A percentile compares a stretch with the other conserved stretches of the same genome.
Conservation (phyloP, 2,888 invertebrate species). For the Eulithis prunata region DNA sequence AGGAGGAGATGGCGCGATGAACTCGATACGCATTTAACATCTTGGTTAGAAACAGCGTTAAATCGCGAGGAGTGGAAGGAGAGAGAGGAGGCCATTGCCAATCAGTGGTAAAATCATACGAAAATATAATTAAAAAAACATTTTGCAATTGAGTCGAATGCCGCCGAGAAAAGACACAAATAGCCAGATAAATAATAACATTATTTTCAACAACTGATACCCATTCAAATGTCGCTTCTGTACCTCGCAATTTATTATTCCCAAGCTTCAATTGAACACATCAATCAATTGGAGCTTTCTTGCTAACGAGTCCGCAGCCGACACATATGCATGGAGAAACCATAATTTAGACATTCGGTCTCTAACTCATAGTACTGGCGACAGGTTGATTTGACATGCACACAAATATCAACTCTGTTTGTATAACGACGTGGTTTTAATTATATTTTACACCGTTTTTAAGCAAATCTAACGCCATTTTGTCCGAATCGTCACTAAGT, state of each 20-base stretch:
- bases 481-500: no score
- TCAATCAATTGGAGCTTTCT: conserved; percentile 56
- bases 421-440: conserved; percentile 31
- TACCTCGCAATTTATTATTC: conserved; percentile 29
- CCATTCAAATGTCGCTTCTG: conserved; percentile 34
- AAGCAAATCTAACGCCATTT: no score
- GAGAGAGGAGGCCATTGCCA: no score
- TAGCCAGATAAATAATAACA: conserved; percentile 25
- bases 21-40: no score
- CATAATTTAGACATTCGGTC: conserved; percentile 75
- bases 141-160: no score
- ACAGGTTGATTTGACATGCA: conserved; percentile 69
- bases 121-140: no score
- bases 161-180: not conserved
- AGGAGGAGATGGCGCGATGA: no score
- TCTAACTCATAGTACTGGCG: conserved; percentile 71
- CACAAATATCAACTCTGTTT: conserved; percentile 62
- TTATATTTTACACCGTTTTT: conserved; percentile 5
- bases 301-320: conserved; percentile 67
- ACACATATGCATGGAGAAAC: conserved; percentile 78
- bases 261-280: conserved; percentile 45
- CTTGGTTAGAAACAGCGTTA: no score
- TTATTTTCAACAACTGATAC: conserved; percentile 26
- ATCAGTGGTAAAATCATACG: no score
- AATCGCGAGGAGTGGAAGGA: no score